Evolutionary conservation across 2,113 vertebrate genomes (phyloP), one percentile per base, ranked within the genome.

Genomic region (Trogon surrucura): DNA sequence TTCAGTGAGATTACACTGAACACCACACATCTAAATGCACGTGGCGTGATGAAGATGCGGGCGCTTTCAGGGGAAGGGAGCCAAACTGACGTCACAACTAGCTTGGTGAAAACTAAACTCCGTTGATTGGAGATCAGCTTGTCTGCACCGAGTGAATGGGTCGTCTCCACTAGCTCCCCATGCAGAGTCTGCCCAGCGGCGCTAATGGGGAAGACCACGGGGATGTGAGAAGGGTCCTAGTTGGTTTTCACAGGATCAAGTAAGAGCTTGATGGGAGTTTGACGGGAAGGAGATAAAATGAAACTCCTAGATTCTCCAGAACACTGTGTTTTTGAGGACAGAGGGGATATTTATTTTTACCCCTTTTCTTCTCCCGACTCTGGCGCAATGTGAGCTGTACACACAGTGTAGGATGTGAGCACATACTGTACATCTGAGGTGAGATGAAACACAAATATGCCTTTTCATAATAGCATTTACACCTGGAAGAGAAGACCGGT

Each of bases 381-480:
- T 72, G 83, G 85, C 95, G 93, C 94, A 96, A 96, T 53, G 91
- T 94, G 34, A 69, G 77, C 88, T 90, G 89, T 95, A 92, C 91
- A 77, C 69, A 69, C 27, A 56, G 92, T 48, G 95, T 90, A 80
- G 95, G 96, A 94, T 89, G 93, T 91, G 94, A 96, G 96, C 92
- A 97, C 98, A 98, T 98, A 97, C 93, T 95, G 92, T 96, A 95
- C 96, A 79, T 97, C 91, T 95, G 95, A 98, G 98, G 98, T 95
- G 97, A 98, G 96, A 98, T 97, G 96, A 97, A 97, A 97, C 89
- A 97, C 97, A 98, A 98, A 98, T 97, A 98, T 96, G 97, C 91
- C 97, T 98, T 98, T 98, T 98, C 97, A 97, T 98, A 98, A 98
- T 97, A 97, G 94, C 97, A 97, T 97, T 98, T 97, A 98, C 98